Conservation (phyloP, 1,140 invertebrate genomes). For the Samia ricini region DNA sequence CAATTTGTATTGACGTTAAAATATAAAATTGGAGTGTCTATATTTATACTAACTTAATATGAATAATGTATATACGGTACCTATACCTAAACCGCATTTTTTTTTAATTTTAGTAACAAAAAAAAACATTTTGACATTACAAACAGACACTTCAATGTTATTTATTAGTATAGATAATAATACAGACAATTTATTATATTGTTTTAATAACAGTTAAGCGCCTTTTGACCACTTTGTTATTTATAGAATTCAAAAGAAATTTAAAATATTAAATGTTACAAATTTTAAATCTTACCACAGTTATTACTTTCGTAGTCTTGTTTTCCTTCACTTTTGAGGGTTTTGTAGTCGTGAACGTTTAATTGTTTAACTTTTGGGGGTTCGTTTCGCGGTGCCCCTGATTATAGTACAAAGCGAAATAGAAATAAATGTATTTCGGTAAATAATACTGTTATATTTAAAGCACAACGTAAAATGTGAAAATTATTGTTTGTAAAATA, state of each 20-base stretch:
- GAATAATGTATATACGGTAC: too few species aligned
- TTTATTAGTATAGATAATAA: too few species aligned
- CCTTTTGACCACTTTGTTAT: not conserved
- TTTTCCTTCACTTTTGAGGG: not conserved
- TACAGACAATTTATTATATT: not conserved
- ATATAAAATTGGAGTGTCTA: too few species aligned
- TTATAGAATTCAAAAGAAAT: not conserved
- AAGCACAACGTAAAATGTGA: not conserved
- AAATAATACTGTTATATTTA: not conserved
- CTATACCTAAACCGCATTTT: too few species aligned
- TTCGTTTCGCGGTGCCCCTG: not conserved
- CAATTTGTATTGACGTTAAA: too few species aligned
- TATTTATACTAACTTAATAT: too few species aligned
- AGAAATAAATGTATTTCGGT: not conserved
- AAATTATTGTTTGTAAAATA: not conserved
- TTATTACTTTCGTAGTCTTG: not conserved
- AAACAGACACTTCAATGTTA: too few species aligned
- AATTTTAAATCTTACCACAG: not conserved
- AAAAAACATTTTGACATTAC: too few species aligned
- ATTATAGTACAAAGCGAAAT: slow-evolving; percentile 9
- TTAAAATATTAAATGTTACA: not conserved
- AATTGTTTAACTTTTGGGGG: slow-evolving; percentile 5
- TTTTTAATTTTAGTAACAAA: too few species aligned
- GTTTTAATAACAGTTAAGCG: not conserved
- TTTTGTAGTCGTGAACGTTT: not conserved